Conservation (phyloP, 2,797 vertebrate genomes). For the Acipenser ruthenus region DNA sequence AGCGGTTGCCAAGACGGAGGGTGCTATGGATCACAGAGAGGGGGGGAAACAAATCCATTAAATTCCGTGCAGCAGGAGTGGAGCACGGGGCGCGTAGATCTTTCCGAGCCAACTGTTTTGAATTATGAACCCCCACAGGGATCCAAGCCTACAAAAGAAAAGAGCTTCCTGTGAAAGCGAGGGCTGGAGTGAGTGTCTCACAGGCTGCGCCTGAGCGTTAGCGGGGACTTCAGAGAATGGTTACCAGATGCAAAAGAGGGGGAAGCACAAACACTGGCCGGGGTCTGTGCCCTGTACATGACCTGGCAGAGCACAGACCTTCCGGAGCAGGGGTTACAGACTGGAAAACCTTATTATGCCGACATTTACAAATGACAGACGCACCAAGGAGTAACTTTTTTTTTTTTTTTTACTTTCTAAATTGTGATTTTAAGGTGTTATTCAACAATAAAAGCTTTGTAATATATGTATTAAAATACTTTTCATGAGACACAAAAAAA, state of each 20-base stretch:
- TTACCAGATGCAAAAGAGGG: conserved; percentile 56
- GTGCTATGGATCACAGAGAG: conserved; percentile 17
- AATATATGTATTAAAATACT: background rate
- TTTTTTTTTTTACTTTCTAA: background rate
- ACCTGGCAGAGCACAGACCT: conserved; percentile 35
- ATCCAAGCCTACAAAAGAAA: conserved; percentile 59
- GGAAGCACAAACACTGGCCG: conserved; percentile 31
- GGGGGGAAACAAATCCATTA: conserved; percentile 24
- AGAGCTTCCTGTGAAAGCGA: conserved; percentile 57
- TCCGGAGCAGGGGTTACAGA: conserved; percentile 34
- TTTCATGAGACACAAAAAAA: too few relatives aligned
- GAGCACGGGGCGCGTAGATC: conserved; percentile 54
- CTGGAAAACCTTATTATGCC: conserved; percentile 18
- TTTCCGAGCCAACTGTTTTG: conserved; percentile 67
- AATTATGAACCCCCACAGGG: conserved; percentile 71
- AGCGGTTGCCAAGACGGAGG: conserved; percentile 36
- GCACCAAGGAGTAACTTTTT: background rate
- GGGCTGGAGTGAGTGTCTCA: conserved; percentile 34
- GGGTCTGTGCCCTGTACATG: conserved; percentile 47
- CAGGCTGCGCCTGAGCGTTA: conserved; percentile 50
- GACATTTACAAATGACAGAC: background rate
- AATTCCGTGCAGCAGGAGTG: conserved; percentile 18
- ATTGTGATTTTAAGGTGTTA: background rate
- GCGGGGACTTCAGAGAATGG: conserved; percentile 61
- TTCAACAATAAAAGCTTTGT: background rate